phyloP scores from a whole-genome alignment of 2,113 vertebrate genomes.

The Platichthys stellatus region DNA sequence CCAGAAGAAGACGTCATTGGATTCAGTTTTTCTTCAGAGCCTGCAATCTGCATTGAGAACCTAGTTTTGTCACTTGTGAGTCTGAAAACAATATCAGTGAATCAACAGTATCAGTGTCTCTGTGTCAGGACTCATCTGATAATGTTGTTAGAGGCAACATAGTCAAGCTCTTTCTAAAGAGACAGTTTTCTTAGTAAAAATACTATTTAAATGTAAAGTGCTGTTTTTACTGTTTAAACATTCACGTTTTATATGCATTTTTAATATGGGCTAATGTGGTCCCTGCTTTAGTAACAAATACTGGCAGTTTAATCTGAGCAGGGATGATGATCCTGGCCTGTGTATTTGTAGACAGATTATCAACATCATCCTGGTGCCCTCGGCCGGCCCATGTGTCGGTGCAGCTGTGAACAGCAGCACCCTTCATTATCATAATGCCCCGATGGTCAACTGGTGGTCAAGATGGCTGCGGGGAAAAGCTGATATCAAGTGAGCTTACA shows the following conservation, averaged over 20 bases:
- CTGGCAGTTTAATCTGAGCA: conserved; percentile 62
- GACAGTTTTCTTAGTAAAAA: no score
- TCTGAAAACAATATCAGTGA: no score
- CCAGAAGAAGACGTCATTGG: no score
- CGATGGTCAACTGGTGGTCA: conserved; percentile 58
- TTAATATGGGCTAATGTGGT: conserved; percentile 40
- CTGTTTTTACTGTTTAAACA: not conserved
- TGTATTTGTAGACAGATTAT: conserved; percentile 72
- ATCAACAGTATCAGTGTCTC: no score
- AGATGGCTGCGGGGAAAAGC: conserved; percentile 43
- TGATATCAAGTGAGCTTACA: conserved; percentile 33
- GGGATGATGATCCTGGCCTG: conserved; percentile 51
- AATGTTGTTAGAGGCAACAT: no score
- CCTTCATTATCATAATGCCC: conserved; percentile 67
- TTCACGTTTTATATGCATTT: not conserved
- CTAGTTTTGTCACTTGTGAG: no score
- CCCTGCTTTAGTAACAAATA: conserved; percentile 46
- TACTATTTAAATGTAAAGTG: no score
- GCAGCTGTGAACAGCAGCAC: conserved; percentile 68
- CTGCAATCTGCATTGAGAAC: no score
- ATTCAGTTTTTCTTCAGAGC: no score
- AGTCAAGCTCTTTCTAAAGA: no score
- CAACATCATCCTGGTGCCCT: conserved; percentile 30
- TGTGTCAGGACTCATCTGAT: no score
- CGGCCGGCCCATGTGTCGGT: conserved; percentile 39